Percentiles rank a stretch among this genome's conserved stretches.
These are phyloP conservation scores for Magallana gigas DNA, from an alignment of 1,140 invertebrate species.

Conservation along the genomic window DNA sequence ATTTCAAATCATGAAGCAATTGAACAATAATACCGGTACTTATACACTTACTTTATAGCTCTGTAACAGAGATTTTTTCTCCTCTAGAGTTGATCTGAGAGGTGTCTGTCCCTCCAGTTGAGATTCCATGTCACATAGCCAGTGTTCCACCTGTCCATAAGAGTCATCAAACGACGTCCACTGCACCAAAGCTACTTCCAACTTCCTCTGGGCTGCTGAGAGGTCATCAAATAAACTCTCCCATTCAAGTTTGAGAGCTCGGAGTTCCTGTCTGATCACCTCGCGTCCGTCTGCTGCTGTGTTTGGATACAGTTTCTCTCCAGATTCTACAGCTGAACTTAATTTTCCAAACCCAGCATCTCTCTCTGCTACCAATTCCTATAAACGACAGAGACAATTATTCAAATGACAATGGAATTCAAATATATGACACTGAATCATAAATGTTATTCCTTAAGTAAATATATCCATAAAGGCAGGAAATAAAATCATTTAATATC, in stretches of 20 bases:
- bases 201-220: conserved; percentile 85
- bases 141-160: conserved; percentile 89
- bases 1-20: too few relatives aligned
- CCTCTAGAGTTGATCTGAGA: conserved; percentile 92
- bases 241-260: conserved; percentile 84
- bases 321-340: conserved; percentile 91
- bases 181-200: conserved; percentile 84
- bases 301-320: conserved; percentile 92
- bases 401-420: neutral
- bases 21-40: too few relatives aligned
- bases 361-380: conserved; percentile 89
- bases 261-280: conserved; percentile 89
- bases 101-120: conserved; percentile 86
- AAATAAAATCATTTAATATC: too few relatives aligned
- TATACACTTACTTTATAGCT: conserved; percentile 84
- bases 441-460: too few relatives aligned
- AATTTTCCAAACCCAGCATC: conserved; percentile 87
- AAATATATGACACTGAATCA: too few relatives aligned
- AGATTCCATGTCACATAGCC: conserved; percentile 88
- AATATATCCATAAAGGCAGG: too few relatives aligned
- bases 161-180: conserved; percentile 78
- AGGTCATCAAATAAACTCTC: conserved; percentile 89
- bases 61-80: conserved; percentile 86
- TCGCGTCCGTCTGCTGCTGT: conserved; percentile 93
- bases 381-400: conserved; percentile 77